phyloP scores from a whole-genome alignment of 2,113 vertebrate species.

The Lamprologus speciosus region DNA sequence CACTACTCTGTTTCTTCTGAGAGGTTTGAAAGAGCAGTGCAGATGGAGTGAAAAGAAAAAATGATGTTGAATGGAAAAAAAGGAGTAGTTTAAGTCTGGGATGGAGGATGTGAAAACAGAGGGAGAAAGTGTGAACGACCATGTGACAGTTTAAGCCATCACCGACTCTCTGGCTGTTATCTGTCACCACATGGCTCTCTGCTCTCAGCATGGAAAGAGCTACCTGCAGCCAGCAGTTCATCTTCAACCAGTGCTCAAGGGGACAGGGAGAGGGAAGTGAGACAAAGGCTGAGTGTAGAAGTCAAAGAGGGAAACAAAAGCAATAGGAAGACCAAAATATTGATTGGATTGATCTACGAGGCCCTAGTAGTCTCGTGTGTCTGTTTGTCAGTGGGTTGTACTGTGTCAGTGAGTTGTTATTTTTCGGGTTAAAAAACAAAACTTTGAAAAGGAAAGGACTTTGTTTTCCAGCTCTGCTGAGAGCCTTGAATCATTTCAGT shows the following conservation, averaged over 20 bases:
- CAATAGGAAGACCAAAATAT: conserved; percentile 14
- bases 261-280: background rate
- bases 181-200: background rate
- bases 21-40: conserved; percentile 23
- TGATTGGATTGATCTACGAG: conserved; percentile 39
- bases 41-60: background rate
- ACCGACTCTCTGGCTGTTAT: conserved; percentile 11
- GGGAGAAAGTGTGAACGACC: conserved; percentile 2
- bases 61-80: background rate
- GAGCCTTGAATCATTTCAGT: background rate
- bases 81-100: background rate
- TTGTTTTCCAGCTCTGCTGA: background rate
- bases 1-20: background rate
- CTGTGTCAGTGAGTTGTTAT: background rate
- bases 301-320: background rate
- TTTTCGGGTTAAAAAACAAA: background rate
- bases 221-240: conserved; percentile 21
- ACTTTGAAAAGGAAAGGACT: background rate
- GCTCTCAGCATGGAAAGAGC: background rate
- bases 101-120: background rate
- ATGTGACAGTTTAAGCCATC: conserved; percentile 27
- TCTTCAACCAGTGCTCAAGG: conserved; percentile 14
- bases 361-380: background rate
- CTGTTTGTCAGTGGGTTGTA: background rate
- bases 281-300: background rate